Evolutionary conservation across 2,113 vertebrate genomes (phyloP), one percentile per base, ranked within the genome.

Genomic region (Pachyramphus minor): DNA sequence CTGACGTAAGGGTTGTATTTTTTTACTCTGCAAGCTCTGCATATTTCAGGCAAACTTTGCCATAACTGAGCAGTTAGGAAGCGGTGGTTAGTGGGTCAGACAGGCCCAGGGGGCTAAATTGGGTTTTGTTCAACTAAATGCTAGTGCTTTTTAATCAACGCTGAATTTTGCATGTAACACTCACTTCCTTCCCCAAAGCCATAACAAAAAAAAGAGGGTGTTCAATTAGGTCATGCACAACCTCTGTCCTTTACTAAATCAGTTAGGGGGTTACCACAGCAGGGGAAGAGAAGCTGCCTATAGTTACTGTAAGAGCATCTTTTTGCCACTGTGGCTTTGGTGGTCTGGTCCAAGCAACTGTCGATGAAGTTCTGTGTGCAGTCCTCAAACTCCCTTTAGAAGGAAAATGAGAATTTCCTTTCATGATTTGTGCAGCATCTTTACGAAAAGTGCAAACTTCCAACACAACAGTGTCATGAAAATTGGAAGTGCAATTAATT

Each of bases 1-100:
- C 64, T 86, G 92, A 89, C 0, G 7, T 77, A 90, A 86, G 52
- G 9, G 42, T 95, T 30, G n/a, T 86, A 4, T 15, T 83, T 63
- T 86, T 86, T 63, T 76, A 8, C 58, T 96, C 11, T 88, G 90
- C 88, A 72, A 83, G 35, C 77, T 60, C 82, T 93, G 79, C 68
- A 27, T 90, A 84, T 81, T 88, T 92, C 53, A 71, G 53, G 49
- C 81, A 87, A 87, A 93, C 76, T 90, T 96, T 72, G 60, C 35
- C 31, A 42, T 87, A 95, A 80, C 62, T 47, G 92, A 78, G 80
- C 49, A 86, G 69, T 83, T 84, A 82, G 77, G 67, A 96, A 96
- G 96, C 86, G 71, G 37, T 96, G 97, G 96, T 93, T 97, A 98
- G 96, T 96, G 90, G 95, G 94, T 95, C 95, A 97, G 93, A 95